Percentiles rank a stretch among this genome's conserved stretches.
These are phyloP conservation scores for Delphinus delphis DNA, from an alignment of 2,113 vertebrate species.

Conservation along the genomic window DNA sequence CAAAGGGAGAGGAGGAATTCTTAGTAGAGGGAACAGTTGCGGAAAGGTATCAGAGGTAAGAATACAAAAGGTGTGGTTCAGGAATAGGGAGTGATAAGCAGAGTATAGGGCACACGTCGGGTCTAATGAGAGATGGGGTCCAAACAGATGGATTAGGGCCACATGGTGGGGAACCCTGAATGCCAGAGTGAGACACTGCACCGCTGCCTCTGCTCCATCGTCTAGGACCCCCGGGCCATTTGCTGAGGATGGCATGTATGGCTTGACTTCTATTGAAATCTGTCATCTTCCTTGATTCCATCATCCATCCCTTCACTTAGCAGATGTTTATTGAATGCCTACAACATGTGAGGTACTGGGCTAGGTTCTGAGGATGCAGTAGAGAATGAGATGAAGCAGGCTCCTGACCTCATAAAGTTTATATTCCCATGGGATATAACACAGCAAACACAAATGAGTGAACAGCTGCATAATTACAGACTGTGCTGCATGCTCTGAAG, in stretches of 20 bases:
- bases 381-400: background rate
- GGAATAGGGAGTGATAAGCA: background rate
- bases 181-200: background rate
- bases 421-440: background rate
- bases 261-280: background rate
- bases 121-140: background rate
- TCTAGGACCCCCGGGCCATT: too few relatives aligned
- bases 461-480: background rate
- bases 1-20: background rate
- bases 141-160: background rate
- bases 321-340: background rate
- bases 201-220: background rate
- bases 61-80: background rate
- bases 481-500: background rate
- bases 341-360: background rate
- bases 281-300: background rate
- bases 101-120: too few relatives aligned
- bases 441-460: background rate
- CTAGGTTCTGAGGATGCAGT: background rate
- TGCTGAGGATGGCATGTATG: background rate
- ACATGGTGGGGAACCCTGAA: rapidly evolving
- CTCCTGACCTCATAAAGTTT: background rate
- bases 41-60: background rate
- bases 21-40: background rate
- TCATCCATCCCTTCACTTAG: background rate